Percentiles rank a stretch among this genome's conserved stretches.
Evolutionary conservation across 2,113 vertebrate species (phyloP).

Genomic region (Onychostoma macrolepis): DNA sequence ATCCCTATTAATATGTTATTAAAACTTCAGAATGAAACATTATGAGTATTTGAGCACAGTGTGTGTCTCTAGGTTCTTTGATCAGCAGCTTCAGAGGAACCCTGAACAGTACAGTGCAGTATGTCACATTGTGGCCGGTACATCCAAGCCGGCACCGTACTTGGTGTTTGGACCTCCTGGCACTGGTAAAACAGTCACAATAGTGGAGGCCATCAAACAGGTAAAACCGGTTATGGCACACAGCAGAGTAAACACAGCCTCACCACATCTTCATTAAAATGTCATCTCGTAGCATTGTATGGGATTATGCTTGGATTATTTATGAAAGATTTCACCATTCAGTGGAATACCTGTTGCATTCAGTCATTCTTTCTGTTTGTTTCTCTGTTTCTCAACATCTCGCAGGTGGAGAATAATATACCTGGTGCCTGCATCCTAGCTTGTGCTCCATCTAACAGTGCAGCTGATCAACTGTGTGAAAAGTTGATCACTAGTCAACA

Average conservation of each 20-base stretch:
- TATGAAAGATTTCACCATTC: background rate
- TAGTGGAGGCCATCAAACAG: slow-evolving; percentile 96
- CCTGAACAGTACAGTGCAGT: slow-evolving; percentile 84
- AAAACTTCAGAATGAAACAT: background rate
- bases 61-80: slow-evolving; percentile 75
- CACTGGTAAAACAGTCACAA: slow-evolving; percentile 93
- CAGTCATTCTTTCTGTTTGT: background rate
- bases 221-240: slow-evolving; percentile 64
- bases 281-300: background rate
- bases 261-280: background rate
- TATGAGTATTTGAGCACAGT: background rate
- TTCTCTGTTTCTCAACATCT: slow-evolving; percentile 13
- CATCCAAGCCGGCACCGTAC: slow-evolving; percentile 89
- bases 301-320: background rate
- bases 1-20: background rate
- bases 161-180: slow-evolving; percentile 96
- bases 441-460: slow-evolving; percentile 91
- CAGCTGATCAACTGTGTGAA: slow-evolving; percentile 87
- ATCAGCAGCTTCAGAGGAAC: slow-evolving; percentile 81
- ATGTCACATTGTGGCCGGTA: slow-evolving; percentile 81
- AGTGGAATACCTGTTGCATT: background rate
- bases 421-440: slow-evolving; percentile 80
- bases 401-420: slow-evolving; percentile 66
- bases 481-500: slow-evolving; percentile 72
- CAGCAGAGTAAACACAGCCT: background rate